phyloP scores from a whole-genome alignment of 1,140 invertebrate species.

The Notospermus geniculatus region DNA sequence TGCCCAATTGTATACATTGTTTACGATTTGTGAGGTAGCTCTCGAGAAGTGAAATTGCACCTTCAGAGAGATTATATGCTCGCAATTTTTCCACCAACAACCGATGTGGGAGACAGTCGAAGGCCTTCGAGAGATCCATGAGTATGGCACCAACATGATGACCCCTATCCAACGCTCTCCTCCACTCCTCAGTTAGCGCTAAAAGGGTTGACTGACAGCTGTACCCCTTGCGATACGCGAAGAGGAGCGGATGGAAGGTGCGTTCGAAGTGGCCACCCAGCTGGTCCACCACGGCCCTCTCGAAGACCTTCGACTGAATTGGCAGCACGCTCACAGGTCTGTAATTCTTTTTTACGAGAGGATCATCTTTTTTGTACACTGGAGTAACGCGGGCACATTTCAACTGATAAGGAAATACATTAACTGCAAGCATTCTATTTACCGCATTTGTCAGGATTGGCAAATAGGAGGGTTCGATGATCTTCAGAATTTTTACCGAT shows the following conservation, averaged over 20 bases:
- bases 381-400: slow-evolving; percentile 4
- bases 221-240: slow-evolving; percentile 5
- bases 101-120: too few species aligned
- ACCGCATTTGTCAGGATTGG: background rate
- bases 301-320: background rate
- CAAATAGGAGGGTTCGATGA: background rate
- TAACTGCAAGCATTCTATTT: slow-evolving; percentile 3
- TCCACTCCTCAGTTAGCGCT: slow-evolving; percentile 9
- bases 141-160: too few species aligned
- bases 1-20: too few species aligned
- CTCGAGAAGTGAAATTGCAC: too few species aligned
- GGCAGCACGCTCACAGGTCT: slow-evolving; percentile 8
- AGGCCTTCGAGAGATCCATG: too few species aligned
- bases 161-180: too few species aligned
- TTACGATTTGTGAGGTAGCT: too few species aligned
- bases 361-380: too few species aligned
- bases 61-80: too few species aligned
- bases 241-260: background rate
- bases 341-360: too few species aligned
- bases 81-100: too few species aligned
- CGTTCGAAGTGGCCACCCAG: too few species aligned
- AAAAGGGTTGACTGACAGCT: slow-evolving; percentile 9
- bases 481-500: slow-evolving; percentile 8
- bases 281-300: background rate
- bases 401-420: background rate